Base-by-base conservation (phyloP, 1,140 invertebrate species). In the Rhyzopertha dominica region DNA sequence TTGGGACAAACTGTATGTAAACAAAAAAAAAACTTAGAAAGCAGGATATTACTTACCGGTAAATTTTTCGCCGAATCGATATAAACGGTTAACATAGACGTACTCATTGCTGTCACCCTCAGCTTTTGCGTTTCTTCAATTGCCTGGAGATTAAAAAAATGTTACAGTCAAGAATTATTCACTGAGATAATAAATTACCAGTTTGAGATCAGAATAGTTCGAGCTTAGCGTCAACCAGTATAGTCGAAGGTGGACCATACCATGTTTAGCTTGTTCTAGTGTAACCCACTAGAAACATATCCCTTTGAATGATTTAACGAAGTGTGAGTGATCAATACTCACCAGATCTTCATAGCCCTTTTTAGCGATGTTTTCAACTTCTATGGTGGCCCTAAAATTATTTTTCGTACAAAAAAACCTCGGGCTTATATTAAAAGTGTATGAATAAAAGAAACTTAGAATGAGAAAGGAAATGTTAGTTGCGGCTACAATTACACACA, bases 281-380 rank as follows among this genome's bases (percentile, higher is more conserved):
- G 89, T 87, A 36, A 95, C 74, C 92, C 93, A 96, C 89, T 95
- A 58, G 3, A 69, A n/a, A n/a, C n/a, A n/a, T n/a, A n/a, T n/a
- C n/a, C n/a, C n/a, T n/a, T n/a, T n/a, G n/a, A n/a, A n/a, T n/a
- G n/a, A n/a, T n/a, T n/a, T n/a, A n/a, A n/a, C n/a, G n/a, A n/a
- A n/a, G n/a, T n/a, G n/a, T n/a, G n/a, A n/a, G n/a, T n/a, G n/a
- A n/a, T n/a, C 16, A 19, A 40, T 20, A 73, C 74, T 80, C 63
- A 84, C 82, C 41, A 78, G 79, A 63, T 84, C 81, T 31, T 81
- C 66, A 35, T 74, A 68, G 39, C 81, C 81, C 55, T 78, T 80
- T 52, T 80, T 79, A 19, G 76, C 76, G 0, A 82, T 75, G 43
- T 71, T 76, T 51, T 70, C 71, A 28, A 85, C 76, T 66, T 84